These are phyloP conservation scores for Engystomops pustulosus DNA, from an alignment of 2,113 vertebrate species.

Conservation along the genomic window DNA sequence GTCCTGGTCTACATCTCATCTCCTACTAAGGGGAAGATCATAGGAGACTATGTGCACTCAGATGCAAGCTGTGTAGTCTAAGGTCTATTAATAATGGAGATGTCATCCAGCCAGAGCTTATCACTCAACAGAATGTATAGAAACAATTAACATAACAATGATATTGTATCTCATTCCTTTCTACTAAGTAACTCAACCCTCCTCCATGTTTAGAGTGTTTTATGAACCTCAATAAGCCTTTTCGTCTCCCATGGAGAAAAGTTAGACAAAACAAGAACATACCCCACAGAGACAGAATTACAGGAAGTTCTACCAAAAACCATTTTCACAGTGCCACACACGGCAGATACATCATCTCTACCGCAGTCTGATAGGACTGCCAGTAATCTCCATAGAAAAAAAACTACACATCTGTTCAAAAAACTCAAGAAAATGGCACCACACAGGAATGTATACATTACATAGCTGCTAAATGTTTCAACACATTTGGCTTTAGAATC, in stretches of 20 bases:
- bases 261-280: constrained; percentile 46
- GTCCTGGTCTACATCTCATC: neutral
- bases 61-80: neutral
- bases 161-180: constrained; percentile 21
- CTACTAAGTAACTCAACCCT: constrained; percentile 15
- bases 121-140: constrained; percentile 40
- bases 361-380: neutral
- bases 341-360: neutral
- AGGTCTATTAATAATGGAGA: constrained; percentile 29
- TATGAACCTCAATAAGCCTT: constrained; percentile 19
- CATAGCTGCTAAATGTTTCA: neutral
- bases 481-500: neutral
- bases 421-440: neutral
- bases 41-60: neutral
- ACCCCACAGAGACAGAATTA: neutral
- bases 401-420: constrained; percentile 6
- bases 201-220: constrained; percentile 15
- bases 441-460: neutral
- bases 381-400: neutral
- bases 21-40: neutral
- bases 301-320: constrained; percentile 26
- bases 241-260: constrained; percentile 30
- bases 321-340: neutral
- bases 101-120: constrained; percentile 16
- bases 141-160: constrained; percentile 34